phyloP scores from a whole-genome alignment of 2,797 vertebrate species.

The Protonibea diacanthus region DNA sequence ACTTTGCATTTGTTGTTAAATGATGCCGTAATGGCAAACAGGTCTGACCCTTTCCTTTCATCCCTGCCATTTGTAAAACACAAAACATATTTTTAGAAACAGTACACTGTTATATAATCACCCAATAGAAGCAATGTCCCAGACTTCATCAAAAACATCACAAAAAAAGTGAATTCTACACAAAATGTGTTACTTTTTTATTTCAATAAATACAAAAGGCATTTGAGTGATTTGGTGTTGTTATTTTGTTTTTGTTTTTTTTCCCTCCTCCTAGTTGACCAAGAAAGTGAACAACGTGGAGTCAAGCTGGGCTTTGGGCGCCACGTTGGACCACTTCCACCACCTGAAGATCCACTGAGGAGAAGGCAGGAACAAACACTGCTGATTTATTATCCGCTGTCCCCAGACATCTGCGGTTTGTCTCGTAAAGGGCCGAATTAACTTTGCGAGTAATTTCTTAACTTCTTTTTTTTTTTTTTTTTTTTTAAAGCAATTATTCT shows the following conservation, averaged over 20 bases:
- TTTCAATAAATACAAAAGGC: constrained; percentile 80
- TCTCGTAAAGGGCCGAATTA: constrained; percentile 25
- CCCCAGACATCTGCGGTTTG: constrained; percentile 24
- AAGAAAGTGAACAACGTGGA: constrained; percentile 97
- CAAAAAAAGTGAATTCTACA: constrained; percentile 3
- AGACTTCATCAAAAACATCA: background rate
- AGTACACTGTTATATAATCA: background rate
- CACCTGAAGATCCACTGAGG: constrained; percentile 87
- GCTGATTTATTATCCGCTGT: constrained; percentile 46
- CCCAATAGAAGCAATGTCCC: background rate
- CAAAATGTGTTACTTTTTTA: constrained; percentile 56
- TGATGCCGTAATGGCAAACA: background rate
- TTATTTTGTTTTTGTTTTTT: background rate
- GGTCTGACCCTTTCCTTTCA: background rate
- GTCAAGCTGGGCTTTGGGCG: constrained; percentile 97
- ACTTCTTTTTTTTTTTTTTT: constrained; percentile 4
- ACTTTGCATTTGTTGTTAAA: too few species aligned
- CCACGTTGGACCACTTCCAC: constrained; percentile 92
- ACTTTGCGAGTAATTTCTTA: constrained; percentile 44
- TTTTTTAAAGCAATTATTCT: constrained; percentile 46
- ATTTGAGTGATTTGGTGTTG: constrained; percentile 70
- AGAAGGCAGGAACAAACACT: constrained; percentile 29
- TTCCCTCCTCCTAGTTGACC: constrained; percentile 84
- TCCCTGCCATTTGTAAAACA: too few species aligned
- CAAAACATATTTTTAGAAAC: background rate